Evolutionary conservation across 2,888 invertebrate species (phyloP).

Genomic region (Cheilosia scutellata): DNA sequence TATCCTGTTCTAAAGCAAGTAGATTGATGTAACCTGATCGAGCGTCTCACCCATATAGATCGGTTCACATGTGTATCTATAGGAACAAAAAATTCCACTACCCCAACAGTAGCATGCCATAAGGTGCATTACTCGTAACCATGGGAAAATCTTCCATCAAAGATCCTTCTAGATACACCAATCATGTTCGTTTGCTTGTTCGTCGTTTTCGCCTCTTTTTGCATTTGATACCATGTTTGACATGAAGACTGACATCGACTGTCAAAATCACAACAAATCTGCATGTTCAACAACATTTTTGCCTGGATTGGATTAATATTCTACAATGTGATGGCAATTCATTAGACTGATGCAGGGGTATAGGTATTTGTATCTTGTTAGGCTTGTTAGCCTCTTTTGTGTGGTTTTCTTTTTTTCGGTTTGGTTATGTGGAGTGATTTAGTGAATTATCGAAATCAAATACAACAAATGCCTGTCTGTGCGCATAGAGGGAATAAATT

Average conservation of each 20-base stretch:
- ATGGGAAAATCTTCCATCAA: conserved; percentile 62
- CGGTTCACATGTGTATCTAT: conserved; percentile 51
- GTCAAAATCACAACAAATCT: conserved; percentile 65
- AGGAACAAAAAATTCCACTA: not conserved
- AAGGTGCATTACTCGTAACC: conserved; percentile 62
- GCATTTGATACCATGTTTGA: conserved; percentile 50
- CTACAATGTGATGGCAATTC: conserved; percentile 51
- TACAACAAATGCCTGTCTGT: conserved; percentile 62
- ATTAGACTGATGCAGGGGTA: conserved; percentile 28
- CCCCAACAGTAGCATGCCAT: conserved; percentile 29
- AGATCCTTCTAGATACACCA: conserved; percentile 52
- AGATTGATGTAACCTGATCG: conserved; percentile 68
- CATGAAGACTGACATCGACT: conserved; percentile 53
- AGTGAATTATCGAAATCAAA: conserved; percentile 75
- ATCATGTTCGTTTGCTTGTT: not conserved
- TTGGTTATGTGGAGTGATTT: conserved; percentile 74
- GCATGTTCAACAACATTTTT: conserved; percentile 41
- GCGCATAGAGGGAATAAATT: conserved; percentile 68
- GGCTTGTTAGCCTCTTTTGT: conserved; percentile 36
- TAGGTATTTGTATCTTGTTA: conserved; percentile 14
- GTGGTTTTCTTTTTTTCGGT: conserved; percentile 18
- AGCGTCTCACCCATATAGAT: conserved; percentile 67
- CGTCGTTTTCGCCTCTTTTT: not conserved
- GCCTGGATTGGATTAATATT: conserved; percentile 53
- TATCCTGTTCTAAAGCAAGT: conserved; percentile 72